Evolutionary conservation across 2,113 vertebrate genomes (phyloP).

Genomic region (Catharus bicknelli): DNA sequence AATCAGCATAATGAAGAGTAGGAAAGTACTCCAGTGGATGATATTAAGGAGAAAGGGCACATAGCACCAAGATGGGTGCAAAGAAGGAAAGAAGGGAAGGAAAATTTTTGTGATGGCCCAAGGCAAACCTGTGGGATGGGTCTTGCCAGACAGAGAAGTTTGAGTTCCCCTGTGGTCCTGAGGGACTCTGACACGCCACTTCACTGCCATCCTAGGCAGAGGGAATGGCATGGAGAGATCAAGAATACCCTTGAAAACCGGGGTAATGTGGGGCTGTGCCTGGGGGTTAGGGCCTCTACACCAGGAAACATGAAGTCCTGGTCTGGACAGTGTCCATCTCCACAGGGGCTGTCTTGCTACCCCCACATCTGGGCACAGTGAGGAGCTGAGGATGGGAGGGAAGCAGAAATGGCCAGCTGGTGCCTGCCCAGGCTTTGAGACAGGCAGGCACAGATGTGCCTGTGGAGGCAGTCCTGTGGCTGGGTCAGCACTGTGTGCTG

Average conservation of each 20-base stretch:
- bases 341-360: neutral
- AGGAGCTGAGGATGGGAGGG: neutral
- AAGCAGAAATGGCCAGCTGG: accelerated
- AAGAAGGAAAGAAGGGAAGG: neutral
- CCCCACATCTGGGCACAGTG: neutral
- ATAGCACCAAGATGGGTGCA: neutral
- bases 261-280: neutral
- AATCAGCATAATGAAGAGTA: neutral
- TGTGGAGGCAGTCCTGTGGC: neutral
- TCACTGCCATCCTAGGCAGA: neutral
- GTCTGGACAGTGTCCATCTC: neutral
- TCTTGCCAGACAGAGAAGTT: neutral
- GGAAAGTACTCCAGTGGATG: neutral
- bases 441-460: neutral
- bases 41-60: neutral
- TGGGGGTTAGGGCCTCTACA: accelerated
- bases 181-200: neutral
- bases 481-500: neutral
- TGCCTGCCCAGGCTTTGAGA: neutral
- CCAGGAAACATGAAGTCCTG: neutral
- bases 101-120: neutral
- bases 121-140: neutral
- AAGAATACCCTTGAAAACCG: neutral
- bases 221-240: neutral
- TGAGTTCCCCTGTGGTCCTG: neutral